Percentiles rank a stretch among this genome's conserved stretches.
These are phyloP conservation scores for Tauraco hartlaubi DNA, from an alignment of 2,797 vertebrate species.

Conservation along the genomic window DNA sequence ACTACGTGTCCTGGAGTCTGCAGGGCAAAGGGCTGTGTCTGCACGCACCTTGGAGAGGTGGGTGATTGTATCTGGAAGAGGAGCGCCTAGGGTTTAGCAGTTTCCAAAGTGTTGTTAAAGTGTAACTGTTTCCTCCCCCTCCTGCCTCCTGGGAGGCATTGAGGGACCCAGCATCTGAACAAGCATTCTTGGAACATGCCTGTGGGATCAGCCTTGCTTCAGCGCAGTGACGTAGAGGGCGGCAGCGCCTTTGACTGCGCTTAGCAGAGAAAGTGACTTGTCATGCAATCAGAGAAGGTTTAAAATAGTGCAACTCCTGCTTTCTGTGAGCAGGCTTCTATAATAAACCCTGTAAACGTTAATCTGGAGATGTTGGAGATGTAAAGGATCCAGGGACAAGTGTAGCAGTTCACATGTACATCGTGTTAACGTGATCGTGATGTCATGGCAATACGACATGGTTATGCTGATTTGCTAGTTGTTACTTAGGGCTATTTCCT, in stretches of 20 bases:
- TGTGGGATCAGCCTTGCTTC: not conserved
- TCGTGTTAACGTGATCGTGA: rapidly evolving
- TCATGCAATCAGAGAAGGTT: not conserved
- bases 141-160: not conserved
- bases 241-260: not conserved
- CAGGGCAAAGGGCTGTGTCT: not conserved
- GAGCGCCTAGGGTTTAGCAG: not conserved
- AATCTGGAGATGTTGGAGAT: not conserved
- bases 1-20: not conserved
- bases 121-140: not conserved
- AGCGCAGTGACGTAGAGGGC: rapidly evolving
- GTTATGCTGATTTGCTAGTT: rapidly evolving
- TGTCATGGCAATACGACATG: not conserved
- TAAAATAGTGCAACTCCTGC: not conserved
- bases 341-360: not conserved
- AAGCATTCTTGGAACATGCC: not conserved
- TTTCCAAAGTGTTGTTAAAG: not conserved
- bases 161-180: not conserved
- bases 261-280: not conserved
- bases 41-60: not conserved
- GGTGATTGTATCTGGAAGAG: not conserved
- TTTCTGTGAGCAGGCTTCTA: not conserved
- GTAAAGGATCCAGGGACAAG: not conserved
- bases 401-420: not conserved
- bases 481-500: not conserved